These are phyloP conservation scores for Eugnorisma glareosa DNA, from an alignment of 2,888 invertebrate genomes.

Conservation along the genomic window DNA sequence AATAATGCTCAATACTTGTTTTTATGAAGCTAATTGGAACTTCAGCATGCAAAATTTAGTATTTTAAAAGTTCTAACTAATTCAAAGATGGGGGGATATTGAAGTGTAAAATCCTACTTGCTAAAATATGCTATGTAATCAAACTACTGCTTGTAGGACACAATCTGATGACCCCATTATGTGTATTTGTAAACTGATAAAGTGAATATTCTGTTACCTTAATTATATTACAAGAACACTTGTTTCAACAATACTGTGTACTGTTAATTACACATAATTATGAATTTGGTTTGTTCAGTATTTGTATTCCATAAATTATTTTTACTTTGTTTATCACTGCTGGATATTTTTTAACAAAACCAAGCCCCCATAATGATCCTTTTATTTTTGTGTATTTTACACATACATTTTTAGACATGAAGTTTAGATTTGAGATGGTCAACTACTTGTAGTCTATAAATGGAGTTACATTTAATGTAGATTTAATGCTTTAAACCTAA, in stretches of 20 bases:
- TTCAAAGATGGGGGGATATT: background rate
- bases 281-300: background rate
- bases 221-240: constrained; percentile 18
- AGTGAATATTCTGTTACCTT: constrained; percentile 30
- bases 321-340: background rate
- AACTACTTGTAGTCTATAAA: background rate
- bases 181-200: constrained; percentile 2
- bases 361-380: background rate
- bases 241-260: constrained; percentile 30
- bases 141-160: background rate
- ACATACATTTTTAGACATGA: background rate
- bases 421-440: background rate
- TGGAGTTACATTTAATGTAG: background rate
- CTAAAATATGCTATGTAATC: background rate
- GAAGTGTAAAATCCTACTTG: background rate
- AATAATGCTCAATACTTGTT: background rate
- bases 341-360: background rate
- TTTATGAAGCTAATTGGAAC: background rate
- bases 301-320: background rate
- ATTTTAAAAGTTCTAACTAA: background rate
- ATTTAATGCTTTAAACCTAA: background rate
- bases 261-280: background rate
- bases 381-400: background rate
- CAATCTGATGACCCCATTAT: constrained; percentile 6
- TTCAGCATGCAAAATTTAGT: background rate